These are phyloP conservation scores for Proteles cristata DNA, from an alignment of 2,113 vertebrate genomes.

Conservation along the genomic window DNA sequence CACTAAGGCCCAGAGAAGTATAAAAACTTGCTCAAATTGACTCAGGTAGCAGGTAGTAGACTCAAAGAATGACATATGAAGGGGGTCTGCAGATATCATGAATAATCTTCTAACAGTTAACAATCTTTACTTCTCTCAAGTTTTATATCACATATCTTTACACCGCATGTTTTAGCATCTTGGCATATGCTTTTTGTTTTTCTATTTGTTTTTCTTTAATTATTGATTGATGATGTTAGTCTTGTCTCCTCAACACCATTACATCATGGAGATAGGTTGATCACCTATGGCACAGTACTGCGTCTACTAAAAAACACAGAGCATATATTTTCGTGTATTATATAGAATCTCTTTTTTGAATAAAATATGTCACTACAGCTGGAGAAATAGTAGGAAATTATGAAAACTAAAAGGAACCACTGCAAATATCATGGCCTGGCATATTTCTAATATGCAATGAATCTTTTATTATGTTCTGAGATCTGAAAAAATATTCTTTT, in stretches of 20 bases:
- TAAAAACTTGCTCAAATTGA: not conserved
- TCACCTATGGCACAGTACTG: not conserved
- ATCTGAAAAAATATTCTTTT: not conserved
- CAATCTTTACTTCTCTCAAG: not conserved
- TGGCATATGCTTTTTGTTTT: not conserved
- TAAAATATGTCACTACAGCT: not conserved
- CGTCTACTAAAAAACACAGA: not conserved
- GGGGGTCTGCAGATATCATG: not conserved
- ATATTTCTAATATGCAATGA: not conserved
- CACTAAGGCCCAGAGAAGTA: not conserved
- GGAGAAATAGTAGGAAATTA: not conserved
- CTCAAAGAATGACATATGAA: not conserved
- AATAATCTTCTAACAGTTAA: not conserved
- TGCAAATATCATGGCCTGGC: not conserved
- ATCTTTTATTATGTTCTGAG: not conserved
- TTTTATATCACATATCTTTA: not conserved
- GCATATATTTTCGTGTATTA: not conserved
- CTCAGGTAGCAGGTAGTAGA: not conserved
- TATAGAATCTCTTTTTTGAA: not conserved
- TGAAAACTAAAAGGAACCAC: not conserved
- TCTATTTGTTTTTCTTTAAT: not conserved
- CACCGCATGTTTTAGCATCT: not conserved
- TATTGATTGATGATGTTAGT: not conserved
- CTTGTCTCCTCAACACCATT: not conserved
- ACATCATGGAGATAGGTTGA: not conserved